These are phyloP conservation scores for Brachionus manjavacas DNA, from an alignment of 1,140 invertebrate species.

Conservation along the genomic window DNA sequence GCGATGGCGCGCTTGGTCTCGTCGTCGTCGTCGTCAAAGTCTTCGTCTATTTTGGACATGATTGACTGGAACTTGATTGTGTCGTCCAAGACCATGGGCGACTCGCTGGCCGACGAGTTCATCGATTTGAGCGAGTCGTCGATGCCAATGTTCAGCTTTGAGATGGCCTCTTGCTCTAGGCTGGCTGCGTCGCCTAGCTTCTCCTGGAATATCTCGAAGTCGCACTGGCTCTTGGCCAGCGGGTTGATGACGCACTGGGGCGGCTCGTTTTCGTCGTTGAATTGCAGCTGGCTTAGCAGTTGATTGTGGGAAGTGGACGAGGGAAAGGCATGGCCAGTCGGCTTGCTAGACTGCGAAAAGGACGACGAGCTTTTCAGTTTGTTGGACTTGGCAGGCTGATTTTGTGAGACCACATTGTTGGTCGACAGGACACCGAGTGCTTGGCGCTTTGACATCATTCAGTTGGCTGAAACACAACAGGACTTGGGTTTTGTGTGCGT, in stretches of 20 bases:
- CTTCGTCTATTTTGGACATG: not conserved
- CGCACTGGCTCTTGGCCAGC: not conserved
- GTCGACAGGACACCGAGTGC: conserved; percentile 32
- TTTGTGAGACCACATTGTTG: not conserved
- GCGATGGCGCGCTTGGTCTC: not conserved
- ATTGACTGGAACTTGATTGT: conserved; percentile 24
- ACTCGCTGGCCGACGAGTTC: too few relatives aligned
- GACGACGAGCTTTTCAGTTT: not conserved
- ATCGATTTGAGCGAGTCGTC: too few relatives aligned
- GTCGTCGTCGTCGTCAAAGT: conserved; percentile 10
- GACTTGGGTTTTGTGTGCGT: not conserved
- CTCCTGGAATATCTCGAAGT: conserved; percentile 36
- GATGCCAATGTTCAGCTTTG: not conserved
- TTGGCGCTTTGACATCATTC: conserved; percentile 34
- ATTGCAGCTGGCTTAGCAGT: not conserved
- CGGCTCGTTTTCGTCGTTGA: conserved; percentile 39
- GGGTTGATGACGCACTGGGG: conserved; percentile 17
- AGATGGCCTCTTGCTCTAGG: not conserved
- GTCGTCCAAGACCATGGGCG: conserved; percentile 30
- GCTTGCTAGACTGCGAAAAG: not conserved
- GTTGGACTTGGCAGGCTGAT: not conserved
- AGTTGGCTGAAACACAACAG: not conserved
- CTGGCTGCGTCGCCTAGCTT: not conserved
- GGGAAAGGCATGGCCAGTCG: not conserved
- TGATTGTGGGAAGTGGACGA: conserved; percentile 24